A percentile compares a stretch with the other conserved stretches of the same genome.
These are phyloP conservation scores for Heliocidaris tuberculata DNA, from an alignment of 35 echinoderm and acorn worm genomes.

Conservation along the genomic window DNA sequence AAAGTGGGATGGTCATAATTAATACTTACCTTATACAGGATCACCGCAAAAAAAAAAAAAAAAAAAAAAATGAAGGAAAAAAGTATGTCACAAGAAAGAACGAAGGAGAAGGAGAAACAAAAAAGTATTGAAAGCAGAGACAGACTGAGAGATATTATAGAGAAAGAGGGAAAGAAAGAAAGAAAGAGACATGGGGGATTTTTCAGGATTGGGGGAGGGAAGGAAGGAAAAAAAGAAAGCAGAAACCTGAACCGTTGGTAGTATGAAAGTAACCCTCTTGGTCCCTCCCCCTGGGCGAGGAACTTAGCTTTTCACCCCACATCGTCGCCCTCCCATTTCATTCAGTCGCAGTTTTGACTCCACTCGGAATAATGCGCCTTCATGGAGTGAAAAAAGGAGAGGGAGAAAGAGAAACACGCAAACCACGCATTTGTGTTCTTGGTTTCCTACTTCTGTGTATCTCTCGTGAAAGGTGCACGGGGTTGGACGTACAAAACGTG, in stretches of 20 bases:
- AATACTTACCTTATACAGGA: too few relatives aligned
- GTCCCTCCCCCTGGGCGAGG: constrained; percentile 16
- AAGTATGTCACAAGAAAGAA: background rate
- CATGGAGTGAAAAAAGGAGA: background rate
- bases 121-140: background rate
- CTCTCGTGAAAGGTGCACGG: constrained; percentile 2
- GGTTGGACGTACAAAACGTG: constrained; percentile 25
- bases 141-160: background rate
- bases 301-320: constrained; percentile 36
- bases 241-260: constrained; percentile 15
- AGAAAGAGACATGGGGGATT: background rate
- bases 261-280: background rate
- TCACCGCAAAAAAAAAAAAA: too few relatives aligned
- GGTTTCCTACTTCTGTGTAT: constrained; percentile 17
- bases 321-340: constrained; percentile 19
- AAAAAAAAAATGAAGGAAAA: too few relatives aligned
- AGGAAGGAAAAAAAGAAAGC: background rate
- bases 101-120: background rate
- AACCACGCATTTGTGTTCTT: background rate
- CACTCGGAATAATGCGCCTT: constrained; percentile 14
- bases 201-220: background rate
- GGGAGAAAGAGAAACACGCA: constrained; percentile 6
- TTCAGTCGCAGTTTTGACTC: background rate
- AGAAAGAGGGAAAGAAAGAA: background rate
- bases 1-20: too few relatives aligned